Evolutionary conservation across 2,888 invertebrate genomes (phyloP), one percentile per base, ranked within the genome.

Genomic region (Euspilapteryx auroguttella): DNA sequence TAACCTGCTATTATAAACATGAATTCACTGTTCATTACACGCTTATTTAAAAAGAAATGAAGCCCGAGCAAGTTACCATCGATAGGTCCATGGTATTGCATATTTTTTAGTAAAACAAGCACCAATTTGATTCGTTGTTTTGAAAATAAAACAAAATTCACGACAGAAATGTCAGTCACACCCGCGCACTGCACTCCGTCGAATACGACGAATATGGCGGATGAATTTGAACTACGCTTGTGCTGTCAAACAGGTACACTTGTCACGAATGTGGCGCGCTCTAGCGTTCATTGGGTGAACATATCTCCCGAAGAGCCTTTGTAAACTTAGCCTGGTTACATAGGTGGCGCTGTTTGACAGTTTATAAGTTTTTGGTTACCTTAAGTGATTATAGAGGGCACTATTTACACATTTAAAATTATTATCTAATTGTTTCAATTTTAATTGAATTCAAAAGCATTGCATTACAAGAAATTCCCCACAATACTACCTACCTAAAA

Each of bases 121-220:
- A 69, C 66, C 58, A 55, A 40, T 47, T 39, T 35, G 46, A 55
- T 46, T 55, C 50, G 55, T 49, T 65, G 52, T 64, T 56, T 56
- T 62, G 55, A 57, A 61, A 55, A n/a, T n/a, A 49, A 53, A 58
- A 63, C 49, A 55, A 52, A 59, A 49, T 65, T 71, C 65, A 62
- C 65, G 68, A 61, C 55, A 66, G 68, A 71, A 71, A 69, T 69
- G n/a, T n/a, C n/a, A 71, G 63, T 50, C 57, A 68, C 63, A 59
- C 59, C 57, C 61, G 68, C 55, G 54, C 69, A 64, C 64, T 64
- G 66, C 68, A 69, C 61, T 65, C 59, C 68, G 69, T 55, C 64
- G 61, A 71, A 71, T 69, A 68, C 71, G 69, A 69, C 69, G 68
- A 75, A 75, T 69, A 75, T 75, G 73, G 73, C 75, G 71, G 73